Evolutionary conservation across 2,888 invertebrate genomes (phyloP), one percentile per base, ranked within the genome.

Genomic region (Drosophila meridiana): DNA sequence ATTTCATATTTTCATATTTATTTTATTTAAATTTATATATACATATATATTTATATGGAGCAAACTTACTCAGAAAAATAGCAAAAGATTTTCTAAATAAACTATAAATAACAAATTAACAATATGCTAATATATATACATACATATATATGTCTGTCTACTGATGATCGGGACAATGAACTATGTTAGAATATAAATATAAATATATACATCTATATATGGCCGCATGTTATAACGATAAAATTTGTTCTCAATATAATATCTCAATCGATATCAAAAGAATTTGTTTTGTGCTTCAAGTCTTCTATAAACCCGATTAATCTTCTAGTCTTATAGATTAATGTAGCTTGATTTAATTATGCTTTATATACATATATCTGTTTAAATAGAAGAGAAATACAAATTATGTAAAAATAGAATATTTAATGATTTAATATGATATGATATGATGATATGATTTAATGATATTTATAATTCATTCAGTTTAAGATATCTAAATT

Each of bases 41-140:
- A 0, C n/a, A 43, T 28, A 14, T 47, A 13, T 11, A 3, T 30
- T 30, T 48, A n/a, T 30, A 14, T 48, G 14, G 48, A 48, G 30
- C 8, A 50, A 5, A 7, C 50, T 32, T 5, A 20, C 50, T 20
- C 30, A 20, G 4, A 9, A 5, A 5, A 32, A 32, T 20, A 13
- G 20, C 5, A 13, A 52, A 8, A 30, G 7, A 11, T 1, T 30
- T n/a, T n/a, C 8, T 3, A 55, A 28, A 26, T 26, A 56, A 20
- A 40, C 56, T 40, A 42, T 11, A 56, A n/a, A 42, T 56, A 42
- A n/a, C 20, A 42, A 56, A 56, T 56, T 42, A 42, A 56, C 56
- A 30, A 56, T 42, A 56, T 42, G 56, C 42, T 56, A 56, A 56
- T 56, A 32, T 14, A 53, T 55, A 8, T 28, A 13, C 11, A 6